Percentiles rank a stretch among this genome's conserved stretches.
phyloP scores from a whole-genome alignment of 2,797 vertebrate genomes.

The Tragopan temminckii region DNA sequence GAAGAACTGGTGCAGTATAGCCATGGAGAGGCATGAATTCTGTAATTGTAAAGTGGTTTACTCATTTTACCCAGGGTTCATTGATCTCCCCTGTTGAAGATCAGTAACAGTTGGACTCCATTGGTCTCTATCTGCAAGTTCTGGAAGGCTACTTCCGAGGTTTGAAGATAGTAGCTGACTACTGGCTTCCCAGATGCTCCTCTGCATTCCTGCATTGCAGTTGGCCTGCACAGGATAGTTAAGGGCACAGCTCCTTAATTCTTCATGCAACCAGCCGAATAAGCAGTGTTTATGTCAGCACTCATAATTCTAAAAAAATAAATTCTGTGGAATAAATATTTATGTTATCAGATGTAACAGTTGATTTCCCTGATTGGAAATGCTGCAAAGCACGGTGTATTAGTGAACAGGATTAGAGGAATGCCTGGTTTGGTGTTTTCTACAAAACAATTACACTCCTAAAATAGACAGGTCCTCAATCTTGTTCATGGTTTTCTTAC shows the following conservation, averaged over 20 bases:
- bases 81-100: not conserved
- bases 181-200: not conserved
- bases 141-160: not conserved
- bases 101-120: rapidly evolving
- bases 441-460: not conserved
- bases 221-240: not conserved
- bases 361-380: not conserved
- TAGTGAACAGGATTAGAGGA: not conserved
- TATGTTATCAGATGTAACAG: not conserved
- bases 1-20: not conserved
- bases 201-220: not conserved
- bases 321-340: not conserved
- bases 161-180: not conserved
- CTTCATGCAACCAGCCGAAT: not conserved
- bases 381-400: rapidly evolving
- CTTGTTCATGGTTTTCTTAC: not conserved
- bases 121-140: not conserved
- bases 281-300: not conserved
- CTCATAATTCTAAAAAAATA: not conserved
- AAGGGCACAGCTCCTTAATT: not conserved
- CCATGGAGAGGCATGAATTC: not conserved
- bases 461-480: not conserved
- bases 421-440: not conserved
- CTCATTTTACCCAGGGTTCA: not conserved
- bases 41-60: not conserved